phyloP scores from a whole-genome alignment of 2,797 vertebrate genomes.

The Trachops cirrhosus region DNA sequence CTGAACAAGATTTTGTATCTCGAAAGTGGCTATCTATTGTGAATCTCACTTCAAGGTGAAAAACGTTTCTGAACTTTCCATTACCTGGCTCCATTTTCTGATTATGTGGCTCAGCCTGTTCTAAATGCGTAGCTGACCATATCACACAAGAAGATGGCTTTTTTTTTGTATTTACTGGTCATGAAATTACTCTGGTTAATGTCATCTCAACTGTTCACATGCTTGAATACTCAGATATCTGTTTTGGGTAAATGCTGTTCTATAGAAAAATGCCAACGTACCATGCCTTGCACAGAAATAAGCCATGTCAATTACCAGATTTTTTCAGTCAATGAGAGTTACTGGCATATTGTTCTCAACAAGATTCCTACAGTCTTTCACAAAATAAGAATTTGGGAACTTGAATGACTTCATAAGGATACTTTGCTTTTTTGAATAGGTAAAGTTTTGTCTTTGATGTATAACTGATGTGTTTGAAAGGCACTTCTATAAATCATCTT shows the following conservation, averaged over 20 bases:
- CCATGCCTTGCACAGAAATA: background rate
- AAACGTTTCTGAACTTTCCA: background rate
- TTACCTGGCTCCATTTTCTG: background rate
- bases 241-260: background rate
- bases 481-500: background rate
- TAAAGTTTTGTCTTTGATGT: background rate
- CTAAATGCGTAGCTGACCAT: background rate
- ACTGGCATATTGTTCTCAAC: background rate
- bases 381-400: background rate
- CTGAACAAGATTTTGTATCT: background rate
- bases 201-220: background rate
- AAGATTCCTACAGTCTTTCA: background rate
- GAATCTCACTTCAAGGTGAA: background rate
- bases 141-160: background rate
- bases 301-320: background rate
- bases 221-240: background rate
- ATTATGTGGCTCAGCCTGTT: background rate
- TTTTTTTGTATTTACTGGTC: background rate
- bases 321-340: background rate
- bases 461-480: background rate
- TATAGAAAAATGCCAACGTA: background rate
- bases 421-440: conserved; percentile 15
- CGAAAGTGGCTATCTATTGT: background rate
- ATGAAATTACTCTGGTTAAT: background rate
- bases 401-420: background rate